These are phyloP conservation scores for Schizopygopsis malacanthus DNA, from an alignment of 2,797 vertebrate genomes.

Conservation along the genomic window DNA sequence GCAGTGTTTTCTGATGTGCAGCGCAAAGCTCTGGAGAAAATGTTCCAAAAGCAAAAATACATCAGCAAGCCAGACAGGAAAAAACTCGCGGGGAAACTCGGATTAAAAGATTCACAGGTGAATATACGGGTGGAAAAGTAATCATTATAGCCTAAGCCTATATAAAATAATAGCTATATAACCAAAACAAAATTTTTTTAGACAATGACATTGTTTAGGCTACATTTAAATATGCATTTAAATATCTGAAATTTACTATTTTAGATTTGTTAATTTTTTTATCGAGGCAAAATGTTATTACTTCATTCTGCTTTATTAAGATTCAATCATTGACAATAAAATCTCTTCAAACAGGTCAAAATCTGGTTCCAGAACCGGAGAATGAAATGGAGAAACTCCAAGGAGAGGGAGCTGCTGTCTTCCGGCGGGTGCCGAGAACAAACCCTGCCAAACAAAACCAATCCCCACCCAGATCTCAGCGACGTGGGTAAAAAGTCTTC, in stretches of 20 bases:
- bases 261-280: background rate
- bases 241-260: background rate
- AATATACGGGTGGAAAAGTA: background rate
- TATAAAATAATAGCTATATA: no score
- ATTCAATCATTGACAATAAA: background rate
- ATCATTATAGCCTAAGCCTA: no score
- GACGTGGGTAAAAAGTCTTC: constrained; percentile 92
- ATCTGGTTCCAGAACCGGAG: constrained; percentile 98
- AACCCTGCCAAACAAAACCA: constrained; percentile 94
- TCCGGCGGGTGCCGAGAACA: constrained; percentile 95
- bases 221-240: background rate
- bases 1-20: constrained; percentile 98
- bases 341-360: constrained; percentile 83
- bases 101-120: constrained; percentile 97
- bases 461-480: constrained; percentile 95
- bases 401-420: constrained; percentile 94
- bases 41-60: constrained; percentile 99
- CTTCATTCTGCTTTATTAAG: background rate
- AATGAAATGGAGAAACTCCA: constrained; percentile 99
- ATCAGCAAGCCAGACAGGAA: constrained; percentile 98
- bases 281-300: background rate
- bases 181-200: no score
- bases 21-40: constrained; percentile 96
- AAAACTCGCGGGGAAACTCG: constrained; percentile 92
- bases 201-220: no score